Percentiles rank a stretch among this genome's conserved stretches.
Evolutionary conservation across 2,888 invertebrate genomes (phyloP).

Genomic region (Rambutsinella grinnellia): DNA sequence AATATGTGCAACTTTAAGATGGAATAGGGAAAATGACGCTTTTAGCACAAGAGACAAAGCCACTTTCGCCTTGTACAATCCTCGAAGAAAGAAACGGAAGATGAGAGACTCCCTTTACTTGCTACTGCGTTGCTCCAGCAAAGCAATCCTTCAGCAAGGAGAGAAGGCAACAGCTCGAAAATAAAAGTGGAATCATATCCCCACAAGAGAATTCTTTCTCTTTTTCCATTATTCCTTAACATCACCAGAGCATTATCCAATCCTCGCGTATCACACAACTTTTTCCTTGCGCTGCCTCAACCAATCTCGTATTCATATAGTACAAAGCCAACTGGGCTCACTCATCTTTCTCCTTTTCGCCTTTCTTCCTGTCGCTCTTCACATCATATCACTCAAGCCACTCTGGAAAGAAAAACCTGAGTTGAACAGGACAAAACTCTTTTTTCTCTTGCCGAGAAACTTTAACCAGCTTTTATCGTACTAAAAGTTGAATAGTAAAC

Average conservation of each 20-base stretch:
- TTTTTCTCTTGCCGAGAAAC: too few relatives aligned
- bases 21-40: too few relatives aligned
- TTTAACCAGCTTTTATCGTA: too few relatives aligned
- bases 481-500: too few relatives aligned
- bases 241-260: too few relatives aligned
- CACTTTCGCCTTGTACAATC: slow-evolving; percentile 5
- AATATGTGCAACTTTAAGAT: too few relatives aligned
- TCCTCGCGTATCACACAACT: too few relatives aligned
- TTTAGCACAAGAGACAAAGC: too few relatives aligned
- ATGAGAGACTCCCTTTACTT: too few relatives aligned
- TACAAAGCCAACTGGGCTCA: too few relatives aligned
- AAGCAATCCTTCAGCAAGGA: slow-evolving; percentile 8
- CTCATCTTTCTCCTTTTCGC: slow-evolving; percentile 10
- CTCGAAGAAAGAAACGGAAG: slow-evolving; percentile 16
- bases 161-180: slow-evolving; percentile 9
- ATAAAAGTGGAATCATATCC: slow-evolving; percentile 30
- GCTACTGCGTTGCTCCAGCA: neutral
- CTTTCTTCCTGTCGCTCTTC: slow-evolving; percentile 18
- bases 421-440: slow-evolving; percentile 25
- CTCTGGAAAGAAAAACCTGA: neutral
- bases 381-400: slow-evolving; percentile 3
- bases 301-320: slow-evolving; percentile 3
- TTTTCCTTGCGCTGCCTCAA: slow-evolving; percentile 27
- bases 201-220: slow-evolving; percentile 46
- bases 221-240: slow-evolving; percentile 46